Evolutionary conservation across 1,140 invertebrate genomes (phyloP).

Genomic region (Notospermus geniculatus): DNA sequence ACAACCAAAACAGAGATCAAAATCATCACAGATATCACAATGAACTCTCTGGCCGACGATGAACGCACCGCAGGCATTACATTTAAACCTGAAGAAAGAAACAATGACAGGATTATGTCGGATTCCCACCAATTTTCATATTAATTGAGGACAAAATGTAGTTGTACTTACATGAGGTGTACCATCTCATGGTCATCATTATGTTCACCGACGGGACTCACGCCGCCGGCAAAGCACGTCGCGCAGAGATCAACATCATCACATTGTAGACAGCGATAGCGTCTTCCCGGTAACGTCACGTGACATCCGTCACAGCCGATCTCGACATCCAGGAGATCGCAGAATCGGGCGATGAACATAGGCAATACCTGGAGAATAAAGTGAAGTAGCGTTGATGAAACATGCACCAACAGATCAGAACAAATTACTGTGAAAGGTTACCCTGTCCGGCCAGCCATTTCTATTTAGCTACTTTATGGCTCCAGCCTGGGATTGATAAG

Average conservation of each 20-base stretch:
- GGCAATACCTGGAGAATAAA: constrained; percentile 42
- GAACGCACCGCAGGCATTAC: constrained; percentile 52
- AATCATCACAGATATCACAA: constrained; percentile 52
- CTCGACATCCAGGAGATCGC: constrained; percentile 52
- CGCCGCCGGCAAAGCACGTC: constrained; percentile 49
- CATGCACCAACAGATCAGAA: too few species aligned
- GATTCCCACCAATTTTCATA: too few species aligned
- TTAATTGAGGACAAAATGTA: too few species aligned
- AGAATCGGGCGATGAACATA: constrained; percentile 53
- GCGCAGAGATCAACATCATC: constrained; percentile 53
- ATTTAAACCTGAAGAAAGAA: constrained; percentile 43
- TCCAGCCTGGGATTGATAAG: too few species aligned
- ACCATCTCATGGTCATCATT: constrained; percentile 52
- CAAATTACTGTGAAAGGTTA: too few species aligned
- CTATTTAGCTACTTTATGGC: too few species aligned
- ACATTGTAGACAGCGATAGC: constrained; percentile 53
- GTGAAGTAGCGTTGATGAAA: too few species aligned
- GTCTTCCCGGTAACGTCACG: constrained; percentile 43
- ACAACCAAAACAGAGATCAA: constrained; percentile 54
- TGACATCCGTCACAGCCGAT: constrained; percentile 53
- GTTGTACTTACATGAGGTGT: constrained; percentile 49
- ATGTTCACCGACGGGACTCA: constrained; percentile 49
- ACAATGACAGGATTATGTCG: constrained; percentile 2
- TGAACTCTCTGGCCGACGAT: constrained; percentile 51
- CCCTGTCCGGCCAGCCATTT: too few species aligned